A percentile compares a stretch with the other conserved stretches of the same genome.
Evolutionary conservation across 2,888 invertebrate species (phyloP).

Genomic region (Cataglyphis cursor): DNA sequence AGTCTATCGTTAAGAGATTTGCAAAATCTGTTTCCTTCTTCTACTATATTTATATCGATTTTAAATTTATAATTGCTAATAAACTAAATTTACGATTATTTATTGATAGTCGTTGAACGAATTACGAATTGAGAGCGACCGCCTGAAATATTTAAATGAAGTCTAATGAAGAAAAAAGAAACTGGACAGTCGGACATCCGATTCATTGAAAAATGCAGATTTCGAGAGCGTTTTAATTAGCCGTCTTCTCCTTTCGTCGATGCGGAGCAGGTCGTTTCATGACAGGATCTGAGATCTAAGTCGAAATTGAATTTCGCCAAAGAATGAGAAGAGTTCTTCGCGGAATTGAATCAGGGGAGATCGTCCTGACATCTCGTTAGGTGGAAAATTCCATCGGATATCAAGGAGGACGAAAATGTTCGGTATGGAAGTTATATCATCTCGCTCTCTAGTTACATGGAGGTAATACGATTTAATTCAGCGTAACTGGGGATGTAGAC

Average conservation of each 20-base stretch:
- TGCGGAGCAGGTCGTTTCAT: constrained; percentile 61
- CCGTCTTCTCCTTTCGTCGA: constrained; percentile 62
- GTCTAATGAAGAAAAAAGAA: constrained; percentile 24
- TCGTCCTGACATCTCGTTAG: constrained; percentile 75
- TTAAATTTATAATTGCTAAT: neutral
- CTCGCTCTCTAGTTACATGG: constrained; percentile 48
- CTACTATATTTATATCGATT: neutral
- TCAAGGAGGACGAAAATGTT: constrained; percentile 66
- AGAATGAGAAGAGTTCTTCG: constrained; percentile 76
- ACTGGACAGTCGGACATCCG: constrained; percentile 34
- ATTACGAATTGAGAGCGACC: neutral
- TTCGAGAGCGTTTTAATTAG: constrained; percentile 74
- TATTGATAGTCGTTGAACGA: neutral
- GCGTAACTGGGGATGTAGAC: constrained; percentile 35
- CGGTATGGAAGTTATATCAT: constrained; percentile 64
- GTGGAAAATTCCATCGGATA: constrained; percentile 72
- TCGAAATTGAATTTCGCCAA: constrained; percentile 76
- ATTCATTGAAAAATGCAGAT: constrained; percentile 74
- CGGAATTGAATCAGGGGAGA: constrained; percentile 73
- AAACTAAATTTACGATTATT: neutral
- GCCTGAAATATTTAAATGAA: constrained; percentile 36
- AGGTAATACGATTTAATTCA: constrained; percentile 58
- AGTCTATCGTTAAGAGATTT: neutral
- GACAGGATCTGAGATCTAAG: constrained; percentile 71
- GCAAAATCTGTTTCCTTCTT: neutral